Base-by-base conservation (phyloP, 2,888 invertebrate species). In the Beris morrisii region DNA sequence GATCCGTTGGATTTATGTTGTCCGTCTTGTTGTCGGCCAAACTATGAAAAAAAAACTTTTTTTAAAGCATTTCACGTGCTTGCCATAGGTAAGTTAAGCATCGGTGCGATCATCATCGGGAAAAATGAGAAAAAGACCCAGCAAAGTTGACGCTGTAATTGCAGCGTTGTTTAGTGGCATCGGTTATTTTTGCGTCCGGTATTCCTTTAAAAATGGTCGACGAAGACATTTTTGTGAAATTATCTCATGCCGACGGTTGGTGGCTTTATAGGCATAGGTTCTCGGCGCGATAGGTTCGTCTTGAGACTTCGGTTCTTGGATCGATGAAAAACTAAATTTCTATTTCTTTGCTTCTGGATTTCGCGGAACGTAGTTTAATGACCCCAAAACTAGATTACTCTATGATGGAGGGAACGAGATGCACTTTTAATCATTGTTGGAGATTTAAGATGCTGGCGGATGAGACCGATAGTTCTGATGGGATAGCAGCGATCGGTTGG, bases 191-290 rank as follows among this genome's bases (percentile, higher is more conserved):
- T 56, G 56, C 65, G 56, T 56, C 56, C 65, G 65, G 65, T 56
- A 65, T 65, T 48, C 46, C 31, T 65, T 64, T 64, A 65, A 65
- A 65, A 48, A 65, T 56, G 54, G 55, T 56, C 46, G 65, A 11
- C 46, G 45, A 12, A 65, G 54, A 46, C 65, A 65, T 65, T 65
- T 65, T 65, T 65, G 56, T 30, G 46, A 65, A 65, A 65, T 65
- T 56, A 50, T 61, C 52, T 31, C 32, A 43, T 44, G 61, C 61
- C 28, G 50, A 12, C 52, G 48, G 31, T 52, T 38, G 50, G 6
- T 15, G 28, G 43, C 38, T 38, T 38, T 38, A 38, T 38, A 38
- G 38, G 38, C 38, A 38, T 38, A 22, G 22, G 22, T 22, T 38
- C 9, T 1, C 38, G 9, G 38, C 38, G 38, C 38, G 38, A 38